phyloP scores from a whole-genome alignment of 2,888 invertebrate genomes.

The Meliscaeva auricollis region DNA sequence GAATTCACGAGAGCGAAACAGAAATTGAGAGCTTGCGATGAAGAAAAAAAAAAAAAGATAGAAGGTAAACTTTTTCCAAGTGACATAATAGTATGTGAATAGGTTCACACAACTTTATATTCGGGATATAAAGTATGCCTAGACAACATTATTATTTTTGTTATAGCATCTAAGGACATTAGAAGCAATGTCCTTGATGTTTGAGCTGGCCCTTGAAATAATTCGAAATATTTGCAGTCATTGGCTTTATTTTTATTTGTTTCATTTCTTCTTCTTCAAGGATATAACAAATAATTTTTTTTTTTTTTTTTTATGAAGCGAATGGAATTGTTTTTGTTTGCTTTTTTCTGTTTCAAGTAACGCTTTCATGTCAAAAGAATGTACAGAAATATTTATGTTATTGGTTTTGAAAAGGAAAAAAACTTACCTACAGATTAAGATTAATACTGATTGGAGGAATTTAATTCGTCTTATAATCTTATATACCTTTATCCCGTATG shows the following conservation, averaged over 20 bases:
- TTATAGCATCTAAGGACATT: constrained; percentile 5
- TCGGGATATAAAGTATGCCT: constrained; percentile 7
- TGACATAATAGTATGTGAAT: constrained; percentile 30
- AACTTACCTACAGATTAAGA: no score
- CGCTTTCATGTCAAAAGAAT: not conserved
- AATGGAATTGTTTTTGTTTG: not conserved
- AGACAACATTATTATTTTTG: constrained; percentile 12
- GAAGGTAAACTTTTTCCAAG: constrained; percentile 18
- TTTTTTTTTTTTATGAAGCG: no score
- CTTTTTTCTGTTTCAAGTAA: not conserved
- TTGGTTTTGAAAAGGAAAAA: not conserved
- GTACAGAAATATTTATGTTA: not conserved
- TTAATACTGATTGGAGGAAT: no score
- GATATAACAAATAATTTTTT: no score
- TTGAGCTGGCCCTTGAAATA: constrained; percentile 20
- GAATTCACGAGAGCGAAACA: not conserved
- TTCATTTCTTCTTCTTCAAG: not conserved
- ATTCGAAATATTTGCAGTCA: constrained; percentile 10
- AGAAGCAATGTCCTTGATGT: constrained; percentile 17
- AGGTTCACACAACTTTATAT: constrained; percentile 14
- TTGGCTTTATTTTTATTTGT: not conserved
- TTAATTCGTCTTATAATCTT: no score
- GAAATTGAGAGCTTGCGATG: not conserved
- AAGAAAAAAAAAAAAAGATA: no score
- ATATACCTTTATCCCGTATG: no score